These are phyloP conservation scores for Rhinolophus ferrumequinum DNA, from an alignment of 2,113 vertebrate species.

Conservation along the genomic window DNA sequence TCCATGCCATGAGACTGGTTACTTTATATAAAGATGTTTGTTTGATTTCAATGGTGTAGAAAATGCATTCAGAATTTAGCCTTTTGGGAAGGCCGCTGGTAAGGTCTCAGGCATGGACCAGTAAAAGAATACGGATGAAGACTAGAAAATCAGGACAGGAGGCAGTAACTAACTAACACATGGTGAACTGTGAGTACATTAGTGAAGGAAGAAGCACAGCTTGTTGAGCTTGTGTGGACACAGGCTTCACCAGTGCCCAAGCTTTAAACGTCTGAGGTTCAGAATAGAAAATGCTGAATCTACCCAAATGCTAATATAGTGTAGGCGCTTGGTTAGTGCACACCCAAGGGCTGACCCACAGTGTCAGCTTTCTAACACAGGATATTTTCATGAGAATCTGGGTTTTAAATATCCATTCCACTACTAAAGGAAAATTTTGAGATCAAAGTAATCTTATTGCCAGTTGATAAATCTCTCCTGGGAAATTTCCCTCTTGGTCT, in stretches of 20 bases:
- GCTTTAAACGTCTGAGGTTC: not conserved
- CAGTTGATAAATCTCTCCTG: not conserved
- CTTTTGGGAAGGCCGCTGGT: not conserved
- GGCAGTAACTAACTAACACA: not conserved
- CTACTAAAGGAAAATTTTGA: not conserved
- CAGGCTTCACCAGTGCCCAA: not conserved
- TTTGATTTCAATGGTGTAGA: not conserved
- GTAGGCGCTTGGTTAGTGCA: not conserved
- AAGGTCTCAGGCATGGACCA: not conserved
- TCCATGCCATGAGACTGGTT: not conserved
- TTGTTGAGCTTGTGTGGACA: not conserved
- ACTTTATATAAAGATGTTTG: slow-evolving; percentile 11
- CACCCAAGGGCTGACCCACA: not conserved
- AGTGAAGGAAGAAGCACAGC: not conserved
- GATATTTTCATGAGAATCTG: not conserved
- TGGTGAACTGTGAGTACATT: not conserved
- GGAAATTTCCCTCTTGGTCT: not conserved
- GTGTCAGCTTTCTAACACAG: not conserved
- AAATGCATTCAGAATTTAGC: not conserved
- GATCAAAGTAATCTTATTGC: not conserved
- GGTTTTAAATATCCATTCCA: not conserved
- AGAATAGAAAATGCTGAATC: not conserved
- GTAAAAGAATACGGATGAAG: not conserved
- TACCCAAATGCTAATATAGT: not conserved
- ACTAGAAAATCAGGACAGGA: not conserved